A percentile compares a stretch with the other conserved stretches of the same genome.
phyloP scores from a whole-genome alignment of 2,797 vertebrate species.

The Thunnus albacares region DNA sequence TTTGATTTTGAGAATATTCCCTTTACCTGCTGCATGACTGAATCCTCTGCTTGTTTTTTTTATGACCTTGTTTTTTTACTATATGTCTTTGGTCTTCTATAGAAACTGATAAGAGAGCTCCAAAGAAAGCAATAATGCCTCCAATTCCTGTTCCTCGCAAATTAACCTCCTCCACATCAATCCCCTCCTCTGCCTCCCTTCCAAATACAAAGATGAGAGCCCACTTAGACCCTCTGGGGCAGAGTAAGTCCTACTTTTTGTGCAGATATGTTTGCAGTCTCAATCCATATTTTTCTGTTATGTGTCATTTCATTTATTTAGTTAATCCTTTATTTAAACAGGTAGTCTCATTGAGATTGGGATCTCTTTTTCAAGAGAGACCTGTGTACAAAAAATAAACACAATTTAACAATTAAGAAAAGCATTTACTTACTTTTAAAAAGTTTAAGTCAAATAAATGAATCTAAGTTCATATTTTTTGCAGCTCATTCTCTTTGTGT shows the following conservation, averaged over 20 bases:
- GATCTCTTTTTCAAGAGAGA: too few relatives aligned
- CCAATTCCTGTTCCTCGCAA: constrained; percentile 42
- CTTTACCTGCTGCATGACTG: too few relatives aligned
- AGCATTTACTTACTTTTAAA: too few relatives aligned
- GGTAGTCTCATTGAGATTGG: too few relatives aligned
- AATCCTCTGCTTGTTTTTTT: not conserved
- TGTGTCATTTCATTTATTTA: not conserved
- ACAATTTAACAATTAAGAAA: too few relatives aligned
- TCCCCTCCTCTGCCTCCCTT: not conserved
- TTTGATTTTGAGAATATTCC: not conserved
- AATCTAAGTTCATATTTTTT: too few relatives aligned
- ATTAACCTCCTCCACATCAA: fast-evolving
- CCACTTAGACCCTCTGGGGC: not conserved
- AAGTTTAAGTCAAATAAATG: too few relatives aligned
- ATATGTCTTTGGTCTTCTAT: not conserved
- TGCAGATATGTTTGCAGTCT: not conserved
- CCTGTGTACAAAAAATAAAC: too few relatives aligned
- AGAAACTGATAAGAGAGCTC: constrained; percentile 38
- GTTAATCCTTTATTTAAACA: too few relatives aligned
- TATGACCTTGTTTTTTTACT: not conserved
- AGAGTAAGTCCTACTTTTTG: constrained; percentile 58
- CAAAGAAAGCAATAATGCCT: constrained; percentile 57
- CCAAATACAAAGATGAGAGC: not conserved
- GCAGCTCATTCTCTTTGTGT: too few relatives aligned
- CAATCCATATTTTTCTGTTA: not conserved